Base-by-base conservation (phyloP, 2,113 vertebrate genomes). In the Equus przewalskii region DNA sequence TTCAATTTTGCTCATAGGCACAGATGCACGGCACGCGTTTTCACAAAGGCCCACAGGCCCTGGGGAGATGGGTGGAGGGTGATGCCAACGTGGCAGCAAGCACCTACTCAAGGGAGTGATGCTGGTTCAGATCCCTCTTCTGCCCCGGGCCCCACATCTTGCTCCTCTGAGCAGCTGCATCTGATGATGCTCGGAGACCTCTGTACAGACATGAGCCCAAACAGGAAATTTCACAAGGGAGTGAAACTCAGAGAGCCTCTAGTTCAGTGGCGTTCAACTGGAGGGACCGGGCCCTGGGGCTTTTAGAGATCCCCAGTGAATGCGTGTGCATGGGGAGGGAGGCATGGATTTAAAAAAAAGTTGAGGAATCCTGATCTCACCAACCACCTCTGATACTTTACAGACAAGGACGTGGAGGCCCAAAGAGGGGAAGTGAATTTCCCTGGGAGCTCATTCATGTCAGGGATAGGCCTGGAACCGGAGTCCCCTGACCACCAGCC, bases 121-220 rank as follows among this genome's bases (percentile, higher is more conserved):
- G 28, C 41, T 22, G 28, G 16, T 58, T 87, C 1, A 2, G 49
- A 51, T 19, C 49, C 28, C 30, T 7, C 0, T 0, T 13, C 26
- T 14, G 7, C 33, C 30, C 11, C 0, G 1, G 56, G 56, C 2
- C 21, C 26, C 16, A 44, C 1, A 51, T 28, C 6, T 21, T 49
- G 58, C 28, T 30, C 64, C n/a, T 96, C 89, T 69, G 49, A 62
- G 16, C 4, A 84, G 28, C 19, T 90, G 11, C 15, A n/a, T 19
- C 4, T 33, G 3, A 41, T 44, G 46, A 44, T 60, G n/a, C 65
- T 85, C 46, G 64, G 46, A 76, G 83, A 3, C 8, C 62, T 28
- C 58, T 62, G 33, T 30, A n/a, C 18, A 14, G 72, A 65, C 33
- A 8, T 3, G 46, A 19, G 65, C 44, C 28, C 0, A 73, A 58